Conservation (phyloP, 2,888 invertebrate species). For the Melikaiella ostensackeni region DNA sequence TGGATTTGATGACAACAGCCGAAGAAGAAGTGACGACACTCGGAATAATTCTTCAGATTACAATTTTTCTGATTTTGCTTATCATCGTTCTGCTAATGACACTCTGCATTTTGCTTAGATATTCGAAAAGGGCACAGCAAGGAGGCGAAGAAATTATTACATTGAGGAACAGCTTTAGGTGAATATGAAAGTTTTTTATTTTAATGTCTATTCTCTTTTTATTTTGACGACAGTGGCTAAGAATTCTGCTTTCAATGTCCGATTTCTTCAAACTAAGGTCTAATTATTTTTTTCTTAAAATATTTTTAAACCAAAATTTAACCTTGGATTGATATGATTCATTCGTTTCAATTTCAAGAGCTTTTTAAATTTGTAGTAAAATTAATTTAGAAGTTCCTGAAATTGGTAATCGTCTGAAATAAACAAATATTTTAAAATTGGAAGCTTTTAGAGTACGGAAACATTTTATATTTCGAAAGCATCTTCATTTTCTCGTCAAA, state of each 20-base stretch:
- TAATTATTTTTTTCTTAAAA: background rate
- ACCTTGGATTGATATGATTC: background rate
- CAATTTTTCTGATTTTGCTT: slow-evolving; percentile 82
- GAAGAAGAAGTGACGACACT: slow-evolving; percentile 77
- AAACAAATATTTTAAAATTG: too few relatives aligned
- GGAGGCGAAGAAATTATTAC: slow-evolving; percentile 85
- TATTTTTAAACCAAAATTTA: background rate
- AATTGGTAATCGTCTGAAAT: background rate
- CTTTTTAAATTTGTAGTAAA: background rate
- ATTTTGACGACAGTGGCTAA: background rate
- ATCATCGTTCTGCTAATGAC: slow-evolving; percentile 81
- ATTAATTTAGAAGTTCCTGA: background rate
- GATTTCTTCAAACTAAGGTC: background rate
- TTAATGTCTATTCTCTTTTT: background rate
- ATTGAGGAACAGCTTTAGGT: slow-evolving; percentile 83
- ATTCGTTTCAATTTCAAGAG: background rate
- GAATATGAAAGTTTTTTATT: slow-evolving; percentile 58
- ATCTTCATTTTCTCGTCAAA: too few relatives aligned
- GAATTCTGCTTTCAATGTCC: slow-evolving; percentile 9
- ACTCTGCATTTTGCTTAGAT: slow-evolving; percentile 83
- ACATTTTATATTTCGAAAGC: too few relatives aligned
- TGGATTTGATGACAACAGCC: slow-evolving; percentile 76
- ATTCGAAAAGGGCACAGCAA: slow-evolving; percentile 82
- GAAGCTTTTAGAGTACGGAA: too few relatives aligned
- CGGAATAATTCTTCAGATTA: slow-evolving; percentile 84